Evolutionary conservation across 2,797 vertebrate genomes (phyloP).

Genomic region (Cryptoprocta ferox): DNA sequence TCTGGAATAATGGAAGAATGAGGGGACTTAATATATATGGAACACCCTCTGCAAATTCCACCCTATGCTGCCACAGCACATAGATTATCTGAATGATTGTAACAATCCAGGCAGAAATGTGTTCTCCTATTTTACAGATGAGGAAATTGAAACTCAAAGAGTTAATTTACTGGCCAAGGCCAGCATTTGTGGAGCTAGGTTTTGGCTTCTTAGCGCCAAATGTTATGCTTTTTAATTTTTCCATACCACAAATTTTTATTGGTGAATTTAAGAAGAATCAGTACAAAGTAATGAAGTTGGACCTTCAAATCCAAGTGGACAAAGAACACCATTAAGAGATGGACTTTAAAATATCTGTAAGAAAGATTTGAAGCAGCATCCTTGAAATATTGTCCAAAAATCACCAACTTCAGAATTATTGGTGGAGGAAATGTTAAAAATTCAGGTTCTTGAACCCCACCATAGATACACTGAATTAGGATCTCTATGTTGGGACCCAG

Average conservation of each 20-base stretch:
- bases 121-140: background rate
- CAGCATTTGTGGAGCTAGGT: background rate
- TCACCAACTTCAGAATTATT: background rate
- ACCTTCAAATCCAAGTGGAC: background rate
- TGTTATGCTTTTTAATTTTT: background rate
- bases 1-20: background rate
- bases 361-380: background rate
- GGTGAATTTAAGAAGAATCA: background rate
- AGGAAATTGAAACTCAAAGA: background rate
- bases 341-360: background rate
- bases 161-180: background rate
- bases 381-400: background rate
- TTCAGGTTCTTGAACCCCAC: background rate
- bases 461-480: background rate
- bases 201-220: background rate
- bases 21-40: background rate
- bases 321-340: background rate
- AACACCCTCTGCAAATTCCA: background rate
- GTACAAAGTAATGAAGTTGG: slow-evolving; percentile 4
- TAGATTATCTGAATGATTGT: background rate
- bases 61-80: background rate
- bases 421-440: background rate
- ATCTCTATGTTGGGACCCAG: background rate
- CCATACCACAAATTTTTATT: background rate
- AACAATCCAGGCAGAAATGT: background rate